phyloP scores from a whole-genome alignment of 2,888 invertebrate genomes.

The Mesopsocus fuscifrons region DNA sequence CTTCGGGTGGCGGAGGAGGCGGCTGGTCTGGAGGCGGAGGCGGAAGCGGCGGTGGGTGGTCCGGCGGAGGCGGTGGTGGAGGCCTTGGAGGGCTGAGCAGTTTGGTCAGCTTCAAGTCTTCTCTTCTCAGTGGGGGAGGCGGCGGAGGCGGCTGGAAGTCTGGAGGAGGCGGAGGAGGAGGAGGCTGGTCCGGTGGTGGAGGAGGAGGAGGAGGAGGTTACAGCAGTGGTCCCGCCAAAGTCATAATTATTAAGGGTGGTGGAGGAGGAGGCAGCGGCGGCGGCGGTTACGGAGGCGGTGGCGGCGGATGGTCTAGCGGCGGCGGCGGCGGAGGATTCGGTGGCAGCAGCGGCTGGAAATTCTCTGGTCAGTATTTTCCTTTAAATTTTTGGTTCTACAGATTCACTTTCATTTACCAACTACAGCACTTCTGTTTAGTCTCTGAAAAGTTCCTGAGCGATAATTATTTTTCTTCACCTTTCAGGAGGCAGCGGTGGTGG shows the following conservation, averaged over 20 bases:
- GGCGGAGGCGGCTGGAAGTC: slow-evolving; percentile 7
- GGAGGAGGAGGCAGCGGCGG: slow-evolving; percentile 1
- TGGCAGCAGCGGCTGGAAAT: neutral
- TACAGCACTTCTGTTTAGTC: no score
- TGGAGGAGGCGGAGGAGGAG: neutral
- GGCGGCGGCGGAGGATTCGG: slow-evolving; percentile 2
- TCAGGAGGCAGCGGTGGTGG: slow-evolving; percentile 1
- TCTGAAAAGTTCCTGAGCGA: no score
- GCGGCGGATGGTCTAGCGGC: neutral
- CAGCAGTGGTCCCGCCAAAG: slow-evolving; percentile 8
- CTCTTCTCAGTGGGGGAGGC: neutral
- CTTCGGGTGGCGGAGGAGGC: neutral
- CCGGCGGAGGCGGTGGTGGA: neutral
- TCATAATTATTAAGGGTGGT: slow-evolving; percentile 2
- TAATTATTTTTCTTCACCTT: no score
- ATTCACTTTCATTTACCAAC: no score
- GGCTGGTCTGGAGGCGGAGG: slow-evolving; percentile 5
- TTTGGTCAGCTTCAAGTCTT: neutral
- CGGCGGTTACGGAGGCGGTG: neutral
- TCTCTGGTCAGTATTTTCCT: neutral
- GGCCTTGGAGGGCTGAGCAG: neutral
- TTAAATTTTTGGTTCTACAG: no score
- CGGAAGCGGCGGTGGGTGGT: slow-evolving; percentile 1
- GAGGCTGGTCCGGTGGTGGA: neutral
- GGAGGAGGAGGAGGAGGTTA: neutral